Evolutionary conservation across 2,113 vertebrate species (phyloP).

Genomic region (Oxyruncus cristatus): DNA sequence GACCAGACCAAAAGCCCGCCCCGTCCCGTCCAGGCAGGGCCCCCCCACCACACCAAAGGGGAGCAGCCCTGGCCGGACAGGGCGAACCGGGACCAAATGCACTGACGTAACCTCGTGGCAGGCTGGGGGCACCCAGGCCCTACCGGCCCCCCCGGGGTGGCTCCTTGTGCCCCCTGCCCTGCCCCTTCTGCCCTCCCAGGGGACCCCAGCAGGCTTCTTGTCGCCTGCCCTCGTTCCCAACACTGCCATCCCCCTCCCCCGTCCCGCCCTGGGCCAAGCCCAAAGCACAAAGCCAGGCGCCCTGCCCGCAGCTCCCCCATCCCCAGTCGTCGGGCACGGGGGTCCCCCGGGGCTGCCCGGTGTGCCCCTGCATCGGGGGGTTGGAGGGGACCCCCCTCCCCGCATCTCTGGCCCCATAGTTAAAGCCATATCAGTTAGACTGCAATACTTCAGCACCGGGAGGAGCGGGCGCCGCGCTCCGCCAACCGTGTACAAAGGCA

Average conservation of each 20-base stretch:
- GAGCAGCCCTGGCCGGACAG: constrained; percentile 23
- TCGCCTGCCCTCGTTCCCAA: constrained; percentile 18
- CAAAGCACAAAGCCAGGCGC: constrained; percentile 52
- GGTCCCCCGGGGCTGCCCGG: constrained; percentile 48
- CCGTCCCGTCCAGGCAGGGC: constrained; percentile 45
- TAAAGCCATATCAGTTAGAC: constrained; percentile 87
- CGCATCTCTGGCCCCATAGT: constrained; percentile 70
- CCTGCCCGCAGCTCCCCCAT: constrained; percentile 39
- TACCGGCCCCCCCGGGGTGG: neutral
- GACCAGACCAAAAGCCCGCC: constrained; percentile 9
- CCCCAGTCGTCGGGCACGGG: constrained; percentile 10
- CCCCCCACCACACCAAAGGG: constrained; percentile 32
- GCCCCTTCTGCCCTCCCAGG: neutral
- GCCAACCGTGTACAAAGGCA: constrained; percentile 61
- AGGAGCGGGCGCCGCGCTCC: constrained; percentile 42
- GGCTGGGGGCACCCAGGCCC: constrained; percentile 20
- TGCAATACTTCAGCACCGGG: constrained; percentile 79
- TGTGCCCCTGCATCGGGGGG: constrained; percentile 20
- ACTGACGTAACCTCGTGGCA: constrained; percentile 55
- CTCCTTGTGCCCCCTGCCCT: neutral
- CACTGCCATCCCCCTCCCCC: constrained; percentile 47
- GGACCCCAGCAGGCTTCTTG: neutral
- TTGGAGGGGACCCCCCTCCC: constrained; percentile 57
- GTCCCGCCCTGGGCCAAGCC: constrained; percentile 2
- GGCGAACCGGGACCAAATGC: constrained; percentile 65